Base-by-base conservation (phyloP, 1,140 invertebrate species). In the Drosophila rufa region DNA sequence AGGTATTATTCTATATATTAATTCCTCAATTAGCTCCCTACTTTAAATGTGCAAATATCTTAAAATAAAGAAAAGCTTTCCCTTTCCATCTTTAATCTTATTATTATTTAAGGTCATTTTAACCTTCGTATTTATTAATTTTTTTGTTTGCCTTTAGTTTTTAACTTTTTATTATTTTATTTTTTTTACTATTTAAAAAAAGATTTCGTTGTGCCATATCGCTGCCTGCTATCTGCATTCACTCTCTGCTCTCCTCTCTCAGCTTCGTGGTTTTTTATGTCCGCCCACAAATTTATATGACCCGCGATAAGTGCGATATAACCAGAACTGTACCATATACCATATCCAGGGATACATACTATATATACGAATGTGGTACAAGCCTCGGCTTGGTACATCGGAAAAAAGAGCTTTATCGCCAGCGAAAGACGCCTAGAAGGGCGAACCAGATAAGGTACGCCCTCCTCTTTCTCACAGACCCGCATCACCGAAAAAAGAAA, bases 281-380 rank as follows among this genome's bases (percentile, higher is more conserved):
- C 80, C 84, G 85, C 84, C 84, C 84, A 89, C 84, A 89, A 89
- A 89, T 84, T 89, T 89, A 90, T 81, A 80, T 81, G 68, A 59
- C 27, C 59, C 27, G 77, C 69, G 85, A 89, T 89, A 89, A 89
- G 66, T 79, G 80, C 62, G 65, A 80, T 89, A 89, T 62, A 56
- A 45, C 65, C 36, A 66, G 62, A 42, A 57, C 42, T 14, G 15
- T 17, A 12, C 25, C 40, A n/a, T 27, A 56, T 60, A 50, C 55
- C 19, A 48, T 46, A 38, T 36, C 48, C 8, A 33, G 27, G 3
- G 9, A 33, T 25, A 50, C 33, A 42, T 25, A 19, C 2, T 43
- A 42, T 42, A 50, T 15, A 57, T 11, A 22, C 2, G 40, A 30
- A 33, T 14, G 53, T 53, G 17, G 46, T 65, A 17, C 51, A 42